Base-by-base conservation (phyloP, 2,113 vertebrate species). In the Piaya cayana region DNA sequence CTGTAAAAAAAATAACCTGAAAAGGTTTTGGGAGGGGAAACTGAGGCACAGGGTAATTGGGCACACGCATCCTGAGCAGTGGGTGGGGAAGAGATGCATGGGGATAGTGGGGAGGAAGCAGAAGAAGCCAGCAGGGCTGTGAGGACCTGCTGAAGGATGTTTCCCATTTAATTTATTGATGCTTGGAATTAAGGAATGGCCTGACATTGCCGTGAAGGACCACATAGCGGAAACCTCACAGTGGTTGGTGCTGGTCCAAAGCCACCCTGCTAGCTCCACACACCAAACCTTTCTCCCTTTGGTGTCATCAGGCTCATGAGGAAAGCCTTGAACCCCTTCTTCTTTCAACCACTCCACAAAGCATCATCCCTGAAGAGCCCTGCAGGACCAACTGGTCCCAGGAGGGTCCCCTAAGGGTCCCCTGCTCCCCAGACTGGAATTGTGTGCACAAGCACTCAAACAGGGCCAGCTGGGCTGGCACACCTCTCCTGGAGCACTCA, bases 241-340 rank as follows among this genome's bases (percentile, higher is more conserved):
- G 39, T 15, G 18, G 15, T 19, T 26, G 43, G 19, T 39, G n/a
- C 55, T 68, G 58, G 9, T 47, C 59, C 62, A 27, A 90, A 89
- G 34, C 21, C 0, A 0, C 18, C 23, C 25, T 42, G 29, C 20
- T 62, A 29, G 47, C 11, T 47, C 16, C n/a, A 21, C 19, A 18
- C 37, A 58, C 37, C 68, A 42, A 87, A 56, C 29, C 49, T 43
- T 32, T 32, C 42, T 55, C 11, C 64, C 27, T 9, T 20, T 39
- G 45, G 29, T 42, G 42, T 29, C 0, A 0, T 30, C 0, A 1
- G 10, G n/a, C 18, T 26, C 53, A 1, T 10, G 34, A n/a, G 47
- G n/a, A 68, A 77, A 76, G 16, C 56, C 43, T 17, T 47, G 63
- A 77, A 55, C 22, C 27, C 4, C 30, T 62, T 34, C 16, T 56